Evolutionary conservation across 2,888 invertebrate species (phyloP), one percentile per base, ranked within the genome.

Genomic region (Euplexia lucipara): DNA sequence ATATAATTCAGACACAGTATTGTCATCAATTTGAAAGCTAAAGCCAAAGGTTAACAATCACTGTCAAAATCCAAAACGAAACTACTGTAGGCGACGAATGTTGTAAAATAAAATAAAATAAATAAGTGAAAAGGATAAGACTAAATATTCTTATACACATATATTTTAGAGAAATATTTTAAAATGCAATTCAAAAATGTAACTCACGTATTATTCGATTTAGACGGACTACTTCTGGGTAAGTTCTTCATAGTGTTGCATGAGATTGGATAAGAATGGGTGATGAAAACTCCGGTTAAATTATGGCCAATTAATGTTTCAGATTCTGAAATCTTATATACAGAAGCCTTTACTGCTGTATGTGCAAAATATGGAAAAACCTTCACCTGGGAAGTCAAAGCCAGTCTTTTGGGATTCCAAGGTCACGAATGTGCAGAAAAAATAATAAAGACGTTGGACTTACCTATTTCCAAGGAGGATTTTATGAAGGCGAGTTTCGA

Each of bases 261-360:
- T n/a, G 68, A 53, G n/a, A 53, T 53, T 61, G 3, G 7, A 1
- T 22, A 37, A 2, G 18, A 30, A 18, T 34, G 9, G 26, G 2
- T 53, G 37, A 16, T 34, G 10, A 53, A 61, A 61, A 14, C 8
- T 14, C 14, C 22, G 9, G n/a, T 18, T 52, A 37, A 3, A 30
- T 10, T 22, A 16, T 57, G n/a, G n/a, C n/a, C n/a, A n/a, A n/a
- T n/a, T n/a, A n/a, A n/a, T 47, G 16, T 91, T 94, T 79, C 93
- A 98, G 98, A 98, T 96, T 98, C 98, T 35, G 98, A 98, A 91
- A 90, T 88, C 16, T 91, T 98, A 18, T 98, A 98, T 86, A 97
- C 97, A 9, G 92, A 96, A 87, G 97, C 97, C 4, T 97, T 96
- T 82, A 96, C 97, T 86, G 95, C 92, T 79, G 96, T 98, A 30